These are phyloP conservation scores for Lordiphosa stackelbergi DNA, from an alignment of 1,140 invertebrate species.

Conservation along the genomic window DNA sequence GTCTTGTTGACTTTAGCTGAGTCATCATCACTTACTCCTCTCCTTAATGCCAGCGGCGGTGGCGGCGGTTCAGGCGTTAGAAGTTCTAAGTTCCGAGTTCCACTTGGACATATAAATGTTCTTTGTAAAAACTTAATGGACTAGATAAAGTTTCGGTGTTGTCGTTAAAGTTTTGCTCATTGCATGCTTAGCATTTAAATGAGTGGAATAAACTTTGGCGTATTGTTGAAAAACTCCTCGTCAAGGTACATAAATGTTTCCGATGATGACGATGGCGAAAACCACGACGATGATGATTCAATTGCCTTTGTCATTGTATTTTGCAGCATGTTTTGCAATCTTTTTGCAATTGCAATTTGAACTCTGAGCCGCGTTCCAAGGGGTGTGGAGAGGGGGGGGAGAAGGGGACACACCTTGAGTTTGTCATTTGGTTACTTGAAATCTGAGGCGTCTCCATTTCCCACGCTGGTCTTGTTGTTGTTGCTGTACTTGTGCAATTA, in stretches of 20 bases:
- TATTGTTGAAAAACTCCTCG: slow-evolving; percentile 12
- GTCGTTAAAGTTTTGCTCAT: slow-evolving; percentile 30
- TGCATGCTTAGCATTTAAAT: slow-evolving; percentile 61
- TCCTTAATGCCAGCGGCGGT: slow-evolving; percentile 15
- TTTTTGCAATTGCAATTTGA: slow-evolving; percentile 51
- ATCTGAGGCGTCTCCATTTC: slow-evolving; percentile 68
- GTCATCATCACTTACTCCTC: slow-evolving; percentile 43
- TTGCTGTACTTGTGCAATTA: slow-evolving; percentile 30
- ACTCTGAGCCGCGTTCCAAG: slow-evolving; percentile 36
- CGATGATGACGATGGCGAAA: slow-evolving; percentile 3
- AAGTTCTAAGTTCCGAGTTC: slow-evolving; percentile 24
- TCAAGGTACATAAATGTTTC: slow-evolving; percentile 1
- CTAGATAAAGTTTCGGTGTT: slow-evolving; percentile 64
- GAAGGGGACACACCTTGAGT: slow-evolving; percentile 34
- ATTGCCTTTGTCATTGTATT: slow-evolving; percentile 41
- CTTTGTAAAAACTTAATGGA: slow-evolving; percentile 69
- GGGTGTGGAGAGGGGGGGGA: background rate
- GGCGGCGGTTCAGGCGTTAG: slow-evolving; percentile 38
- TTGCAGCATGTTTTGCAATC: slow-evolving; percentile 25
- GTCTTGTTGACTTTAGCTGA: slow-evolving; percentile 58
- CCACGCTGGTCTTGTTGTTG: slow-evolving; percentile 31
- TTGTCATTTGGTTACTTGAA: slow-evolving; percentile 44
- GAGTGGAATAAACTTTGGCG: slow-evolving; percentile 41
- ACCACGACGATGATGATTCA: slow-evolving; percentile 53
- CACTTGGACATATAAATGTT: slow-evolving; percentile 45